Conservation (phyloP, 2,797 vertebrate species). For the Thaleichthys pacificus region DNA sequence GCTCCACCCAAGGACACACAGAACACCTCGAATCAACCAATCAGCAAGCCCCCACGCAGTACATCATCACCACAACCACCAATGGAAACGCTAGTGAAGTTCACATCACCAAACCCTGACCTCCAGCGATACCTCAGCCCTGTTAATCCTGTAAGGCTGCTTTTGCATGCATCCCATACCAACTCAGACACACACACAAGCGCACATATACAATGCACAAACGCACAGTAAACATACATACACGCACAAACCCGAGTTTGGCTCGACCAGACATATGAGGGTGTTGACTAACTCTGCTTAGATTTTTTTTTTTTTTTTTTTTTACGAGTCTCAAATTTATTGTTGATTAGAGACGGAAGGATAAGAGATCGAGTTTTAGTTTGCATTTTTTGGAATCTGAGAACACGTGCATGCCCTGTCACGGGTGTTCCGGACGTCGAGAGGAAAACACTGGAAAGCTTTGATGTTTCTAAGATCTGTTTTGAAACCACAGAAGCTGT, state of each 20-base stretch:
- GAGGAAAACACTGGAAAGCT: constrained; percentile 13
- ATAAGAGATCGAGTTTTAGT: neutral
- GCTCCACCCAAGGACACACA: constrained; percentile 62
- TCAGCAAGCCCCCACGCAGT: constrained; percentile 87
- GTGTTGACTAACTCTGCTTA: neutral
- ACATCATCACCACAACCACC: constrained; percentile 93
- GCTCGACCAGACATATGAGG: neutral
- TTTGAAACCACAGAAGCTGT: constrained; percentile 14
- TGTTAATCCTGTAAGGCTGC: neutral
- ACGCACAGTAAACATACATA: constrained; percentile 14
- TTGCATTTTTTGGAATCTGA: too few relatives aligned
- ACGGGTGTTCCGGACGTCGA: neutral
- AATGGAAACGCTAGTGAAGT: constrained; percentile 83
- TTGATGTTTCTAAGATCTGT: neutral
- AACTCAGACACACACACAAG: constrained; percentile 25
- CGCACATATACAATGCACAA: constrained; percentile 16
- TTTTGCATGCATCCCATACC: constrained; percentile 45
- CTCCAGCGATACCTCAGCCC: neutral
- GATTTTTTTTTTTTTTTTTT: neutral
- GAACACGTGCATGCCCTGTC: too few relatives aligned
- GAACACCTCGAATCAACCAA: constrained; percentile 80
- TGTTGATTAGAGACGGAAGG: neutral
- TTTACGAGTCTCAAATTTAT: neutral
- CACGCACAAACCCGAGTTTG: neutral
- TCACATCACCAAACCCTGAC: constrained; percentile 89